Conservation (phyloP, 2,888 invertebrate species). For the Xestia ashworthii region DNA sequence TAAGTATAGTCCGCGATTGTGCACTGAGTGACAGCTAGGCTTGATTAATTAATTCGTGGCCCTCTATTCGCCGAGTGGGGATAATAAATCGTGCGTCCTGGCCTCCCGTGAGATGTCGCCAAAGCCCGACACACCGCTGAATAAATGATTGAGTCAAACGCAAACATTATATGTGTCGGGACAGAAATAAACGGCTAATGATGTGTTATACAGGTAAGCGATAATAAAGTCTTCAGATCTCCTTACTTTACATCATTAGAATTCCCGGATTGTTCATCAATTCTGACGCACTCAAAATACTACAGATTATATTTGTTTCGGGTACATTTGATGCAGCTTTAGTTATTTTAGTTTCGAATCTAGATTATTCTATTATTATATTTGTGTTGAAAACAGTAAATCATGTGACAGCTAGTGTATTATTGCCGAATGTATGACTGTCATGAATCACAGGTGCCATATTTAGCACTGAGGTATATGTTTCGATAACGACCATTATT, state of each 20-base stretch:
- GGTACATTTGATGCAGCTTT: conserved; percentile 46
- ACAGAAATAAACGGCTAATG: conserved; percentile 89
- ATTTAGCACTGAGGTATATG: conserved; percentile 23
- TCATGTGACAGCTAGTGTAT: conserved; percentile 37
- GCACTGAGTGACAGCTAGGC: conserved; percentile 87
- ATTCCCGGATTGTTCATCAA: conserved; percentile 77
- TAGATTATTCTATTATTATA: conserved; percentile 53
- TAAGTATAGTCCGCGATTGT: conserved; percentile 86
- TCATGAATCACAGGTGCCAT: conserved; percentile 42
- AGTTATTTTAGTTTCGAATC: conserved; percentile 52
- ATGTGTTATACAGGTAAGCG: conserved; percentile 88
- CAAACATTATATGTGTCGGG: conserved; percentile 84
- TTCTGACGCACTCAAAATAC: conserved; percentile 65
- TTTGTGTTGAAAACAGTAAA: conserved; percentile 47
- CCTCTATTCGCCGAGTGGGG: conserved; percentile 81
- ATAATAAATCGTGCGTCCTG: conserved; percentile 88
- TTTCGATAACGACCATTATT: conserved; percentile 15
- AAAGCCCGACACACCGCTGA: conserved; percentile 80
- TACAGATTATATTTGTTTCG: conserved; percentile 59
- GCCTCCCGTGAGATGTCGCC: conserved; percentile 90
- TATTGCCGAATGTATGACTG: conserved; percentile 43
- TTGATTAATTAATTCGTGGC: conserved; percentile 89
- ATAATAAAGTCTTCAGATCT: conserved; percentile 88
- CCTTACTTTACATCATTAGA: conserved; percentile 83
- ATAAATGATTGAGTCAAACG: conserved; percentile 88